Evolutionary conservation across 2,113 vertebrate genomes (phyloP).

Genomic region (Eretmochelys imbricata): DNA sequence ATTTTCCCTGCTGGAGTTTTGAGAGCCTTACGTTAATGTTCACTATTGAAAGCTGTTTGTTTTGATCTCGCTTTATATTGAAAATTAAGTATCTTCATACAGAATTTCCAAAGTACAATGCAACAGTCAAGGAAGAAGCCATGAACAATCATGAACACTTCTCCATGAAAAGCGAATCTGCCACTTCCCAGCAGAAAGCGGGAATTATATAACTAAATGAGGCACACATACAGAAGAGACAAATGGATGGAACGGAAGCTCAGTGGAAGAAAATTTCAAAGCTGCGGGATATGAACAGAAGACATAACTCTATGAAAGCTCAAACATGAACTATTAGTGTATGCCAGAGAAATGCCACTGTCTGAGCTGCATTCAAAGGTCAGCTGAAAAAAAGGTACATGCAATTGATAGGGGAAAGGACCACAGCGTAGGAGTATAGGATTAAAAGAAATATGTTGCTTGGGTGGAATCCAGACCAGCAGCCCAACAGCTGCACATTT

Average conservation of each 20-base stretch:
- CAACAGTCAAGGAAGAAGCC: background rate
- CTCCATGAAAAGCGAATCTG: background rate
- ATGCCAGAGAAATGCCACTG: background rate
- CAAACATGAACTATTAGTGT: background rate
- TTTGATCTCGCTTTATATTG: background rate
- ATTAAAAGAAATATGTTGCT: conserved; percentile 1
- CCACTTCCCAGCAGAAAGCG: background rate
- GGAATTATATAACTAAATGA: background rate
- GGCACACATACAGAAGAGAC: background rate
- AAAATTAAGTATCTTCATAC: background rate
- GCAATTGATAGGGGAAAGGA: conserved; percentile 16
- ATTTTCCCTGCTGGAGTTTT: background rate
- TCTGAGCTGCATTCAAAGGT: conserved; percentile 30
- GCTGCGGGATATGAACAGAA: background rate
- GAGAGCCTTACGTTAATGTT: background rate
- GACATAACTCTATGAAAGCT: background rate
- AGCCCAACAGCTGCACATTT: conserved; percentile 43
- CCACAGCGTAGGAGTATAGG: background rate
- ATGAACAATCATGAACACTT: background rate
- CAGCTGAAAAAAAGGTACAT: conserved; percentile 5
- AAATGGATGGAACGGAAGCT: background rate
- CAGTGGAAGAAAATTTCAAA: conserved; percentile 18
- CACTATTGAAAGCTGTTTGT: background rate
- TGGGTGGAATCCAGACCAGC: conserved; percentile 50
- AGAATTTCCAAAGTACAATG: background rate